Evolutionary conservation across 2,113 vertebrate species (phyloP).

Genomic region (Oophaga pumilio): DNA sequence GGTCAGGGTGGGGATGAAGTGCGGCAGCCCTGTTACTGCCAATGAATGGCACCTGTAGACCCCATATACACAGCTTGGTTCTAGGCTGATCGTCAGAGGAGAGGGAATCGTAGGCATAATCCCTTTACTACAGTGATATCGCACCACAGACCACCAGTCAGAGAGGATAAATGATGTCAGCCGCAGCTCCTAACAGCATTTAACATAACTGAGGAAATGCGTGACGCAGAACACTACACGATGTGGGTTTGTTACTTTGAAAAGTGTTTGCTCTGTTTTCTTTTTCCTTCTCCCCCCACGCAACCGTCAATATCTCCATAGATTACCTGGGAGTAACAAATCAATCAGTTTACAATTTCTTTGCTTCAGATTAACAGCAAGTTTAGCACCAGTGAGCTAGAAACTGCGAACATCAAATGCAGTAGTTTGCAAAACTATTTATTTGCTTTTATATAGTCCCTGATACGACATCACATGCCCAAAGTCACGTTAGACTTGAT

Average conservation of each 20-base stretch:
- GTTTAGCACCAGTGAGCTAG: neutral
- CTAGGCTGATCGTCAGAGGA: slow-evolving; percentile 27
- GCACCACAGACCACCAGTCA: neutral
- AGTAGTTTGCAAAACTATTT: neutral
- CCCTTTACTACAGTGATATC: slow-evolving; percentile 31
- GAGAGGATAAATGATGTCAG: slow-evolving; percentile 7
- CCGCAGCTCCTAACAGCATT: neutral
- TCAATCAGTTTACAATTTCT: neutral
- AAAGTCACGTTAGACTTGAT: neutral
- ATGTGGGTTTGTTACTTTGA: slow-evolving; percentile 1
- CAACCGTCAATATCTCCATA: neutral
- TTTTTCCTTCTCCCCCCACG: neutral
- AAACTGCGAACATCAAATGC: neutral
- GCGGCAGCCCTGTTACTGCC: slow-evolving; percentile 6
- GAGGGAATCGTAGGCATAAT: slow-evolving; percentile 42
- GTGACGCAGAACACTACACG: slow-evolving; percentile 17
- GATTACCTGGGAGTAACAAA: neutral
- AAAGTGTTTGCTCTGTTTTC: neutral
- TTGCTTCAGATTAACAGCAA: neutral
- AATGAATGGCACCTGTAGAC: slow-evolving; percentile 21
- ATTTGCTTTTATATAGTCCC: neutral
- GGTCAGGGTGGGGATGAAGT: slow-evolving; percentile 35
- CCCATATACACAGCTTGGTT: slow-evolving; percentile 23
- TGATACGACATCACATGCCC: neutral
- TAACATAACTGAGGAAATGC: neutral